Percentiles rank a stretch among this genome's conserved stretches.
phyloP scores from a whole-genome alignment of 2,888 invertebrate genomes.

The Cabera pusaria region DNA sequence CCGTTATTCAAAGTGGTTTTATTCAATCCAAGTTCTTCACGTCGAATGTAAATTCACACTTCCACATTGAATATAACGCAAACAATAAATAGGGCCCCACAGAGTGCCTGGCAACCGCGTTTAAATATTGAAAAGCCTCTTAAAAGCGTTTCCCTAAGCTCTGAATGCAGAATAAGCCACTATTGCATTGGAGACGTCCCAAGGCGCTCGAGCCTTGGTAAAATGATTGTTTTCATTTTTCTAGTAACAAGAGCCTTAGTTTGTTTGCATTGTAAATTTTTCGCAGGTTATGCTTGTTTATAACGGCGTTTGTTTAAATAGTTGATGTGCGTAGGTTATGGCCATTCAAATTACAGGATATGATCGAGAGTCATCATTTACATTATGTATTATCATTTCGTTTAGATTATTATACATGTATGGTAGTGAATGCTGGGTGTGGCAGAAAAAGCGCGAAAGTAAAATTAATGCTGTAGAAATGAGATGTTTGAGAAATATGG shows the following conservation, averaged over 20 bases:
- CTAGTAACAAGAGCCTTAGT: background rate
- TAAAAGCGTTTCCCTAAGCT: conserved; percentile 46
- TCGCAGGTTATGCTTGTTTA: no score
- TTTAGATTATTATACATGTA: no score
- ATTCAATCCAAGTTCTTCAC: background rate
- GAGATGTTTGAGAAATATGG: no score
- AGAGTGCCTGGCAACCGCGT: conserved; percentile 26
- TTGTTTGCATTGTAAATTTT: no score
- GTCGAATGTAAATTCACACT: conserved; percentile 1
- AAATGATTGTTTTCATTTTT: conserved; percentile 27
- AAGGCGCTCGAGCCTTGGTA: conserved; percentile 26
- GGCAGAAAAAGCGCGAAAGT: no score
- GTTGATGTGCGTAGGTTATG: no score
- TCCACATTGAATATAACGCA: conserved; percentile 12
- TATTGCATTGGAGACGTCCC: conserved; percentile 46
- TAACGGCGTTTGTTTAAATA: no score
- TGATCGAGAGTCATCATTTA: no score
- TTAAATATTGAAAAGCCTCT: conserved; percentile 46
- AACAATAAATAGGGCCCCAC: conserved; percentile 22
- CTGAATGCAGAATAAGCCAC: conserved; percentile 52
- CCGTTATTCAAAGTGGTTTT: background rate
- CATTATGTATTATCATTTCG: no score
- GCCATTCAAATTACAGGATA: no score
- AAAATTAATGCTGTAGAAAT: no score
- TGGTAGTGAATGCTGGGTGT: no score